Percentiles rank a stretch among this genome's conserved stretches.
Evolutionary conservation across 2,113 vertebrate species (phyloP).

Genomic region (Polypterus senegalus): DNA sequence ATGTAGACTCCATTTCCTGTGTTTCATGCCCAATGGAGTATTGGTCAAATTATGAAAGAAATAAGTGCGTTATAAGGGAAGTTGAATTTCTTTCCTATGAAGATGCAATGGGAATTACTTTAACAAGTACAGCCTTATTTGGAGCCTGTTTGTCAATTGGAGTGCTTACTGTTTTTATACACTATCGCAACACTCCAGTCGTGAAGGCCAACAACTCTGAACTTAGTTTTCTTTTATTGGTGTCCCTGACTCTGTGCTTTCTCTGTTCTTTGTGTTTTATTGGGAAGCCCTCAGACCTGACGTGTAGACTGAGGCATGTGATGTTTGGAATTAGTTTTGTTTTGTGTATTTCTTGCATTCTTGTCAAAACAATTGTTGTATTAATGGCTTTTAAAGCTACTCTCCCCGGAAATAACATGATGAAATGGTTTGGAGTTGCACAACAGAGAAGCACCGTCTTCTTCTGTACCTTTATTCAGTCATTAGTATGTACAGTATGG

Average conservation of each 20-base stretch:
- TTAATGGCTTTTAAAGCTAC: neutral
- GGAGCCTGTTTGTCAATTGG: neutral
- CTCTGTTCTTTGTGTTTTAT: slow-evolving; percentile 3
- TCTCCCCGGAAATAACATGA: neutral
- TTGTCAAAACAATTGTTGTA: slow-evolving; percentile 2
- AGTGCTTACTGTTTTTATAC: neutral
- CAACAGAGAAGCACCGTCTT: neutral
- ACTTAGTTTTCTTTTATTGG: slow-evolving; percentile 2
- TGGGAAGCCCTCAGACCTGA: neutral
- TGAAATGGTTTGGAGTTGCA: slow-evolving; percentile 2
- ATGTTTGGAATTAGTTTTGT: neutral
- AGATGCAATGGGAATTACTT: slow-evolving; percentile 1
- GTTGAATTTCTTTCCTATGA: slow-evolving; percentile 3
- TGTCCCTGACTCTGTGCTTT: slow-evolving; percentile 3
- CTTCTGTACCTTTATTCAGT: neutral
- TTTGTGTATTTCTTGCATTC: slow-evolving; percentile 4
- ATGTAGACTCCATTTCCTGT: neutral
- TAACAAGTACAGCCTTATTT: neutral
- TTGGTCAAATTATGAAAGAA: neutral
- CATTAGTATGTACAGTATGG: slow-evolving; percentile 2
- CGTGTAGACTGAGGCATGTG: neutral
- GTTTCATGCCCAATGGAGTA: neutral
- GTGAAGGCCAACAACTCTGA: slow-evolving; percentile 7
- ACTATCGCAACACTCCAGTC: neutral
- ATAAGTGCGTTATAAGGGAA: neutral